Evolutionary conservation across 2,113 vertebrate species (phyloP).

Genomic region (Syngnathus floridae): DNA sequence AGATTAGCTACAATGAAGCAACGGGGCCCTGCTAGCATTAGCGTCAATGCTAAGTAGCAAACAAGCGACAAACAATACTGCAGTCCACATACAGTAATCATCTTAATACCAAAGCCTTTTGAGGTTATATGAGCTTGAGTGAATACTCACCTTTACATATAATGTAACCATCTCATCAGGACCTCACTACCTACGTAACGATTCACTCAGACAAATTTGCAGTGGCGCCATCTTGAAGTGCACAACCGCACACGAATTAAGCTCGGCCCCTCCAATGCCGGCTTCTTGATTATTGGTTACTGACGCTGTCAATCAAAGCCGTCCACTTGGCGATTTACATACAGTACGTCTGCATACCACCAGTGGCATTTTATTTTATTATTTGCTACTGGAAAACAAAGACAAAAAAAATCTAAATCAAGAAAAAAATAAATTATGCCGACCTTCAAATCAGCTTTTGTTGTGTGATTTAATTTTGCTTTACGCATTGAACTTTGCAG

Average conservation of each 20-base stretch:
- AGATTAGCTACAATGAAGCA: conserved; percentile 4
- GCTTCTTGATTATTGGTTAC: conserved; percentile 38
- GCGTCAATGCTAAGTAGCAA: conserved; percentile 28
- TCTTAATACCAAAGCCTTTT: neutral
- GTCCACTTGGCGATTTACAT: too few relatives aligned
- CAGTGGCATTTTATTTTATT: too few relatives aligned
- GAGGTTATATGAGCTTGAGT: neutral
- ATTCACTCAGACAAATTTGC: conserved; percentile 17
- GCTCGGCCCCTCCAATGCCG: conserved; percentile 38
- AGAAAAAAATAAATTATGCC: too few relatives aligned
- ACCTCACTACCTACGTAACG: conserved; percentile 21
- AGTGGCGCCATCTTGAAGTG: conserved; percentile 66
- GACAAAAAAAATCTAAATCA: too few relatives aligned
- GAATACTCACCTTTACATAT: conserved; percentile 42
- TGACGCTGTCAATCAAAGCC: neutral
- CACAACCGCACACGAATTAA: neutral
- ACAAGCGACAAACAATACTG: neutral
- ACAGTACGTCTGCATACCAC: neutral
- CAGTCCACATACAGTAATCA: neutral
- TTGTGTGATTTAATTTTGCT: too few relatives aligned
- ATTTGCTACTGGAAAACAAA: too few relatives aligned
- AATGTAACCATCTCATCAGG: neutral
- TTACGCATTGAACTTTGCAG: neutral
- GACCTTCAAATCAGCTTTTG: too few relatives aligned
- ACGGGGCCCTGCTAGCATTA: conserved; percentile 27